A percentile compares a stretch with the other conserved stretches of the same genome.
phyloP scores from a whole-genome alignment of 1,140 invertebrate species.

The Ylistrum balloti region DNA sequence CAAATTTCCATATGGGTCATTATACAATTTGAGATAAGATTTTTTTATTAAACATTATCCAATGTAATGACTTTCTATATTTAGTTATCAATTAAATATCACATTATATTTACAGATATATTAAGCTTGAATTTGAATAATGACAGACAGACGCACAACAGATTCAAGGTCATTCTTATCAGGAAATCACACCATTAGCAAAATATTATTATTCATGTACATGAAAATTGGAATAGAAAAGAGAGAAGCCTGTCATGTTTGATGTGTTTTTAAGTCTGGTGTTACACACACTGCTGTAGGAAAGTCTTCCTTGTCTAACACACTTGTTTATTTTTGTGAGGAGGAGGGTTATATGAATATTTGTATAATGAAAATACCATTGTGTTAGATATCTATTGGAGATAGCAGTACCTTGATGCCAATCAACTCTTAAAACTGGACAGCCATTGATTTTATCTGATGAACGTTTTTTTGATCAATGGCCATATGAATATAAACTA shows the following conservation, averaged over 20 bases:
- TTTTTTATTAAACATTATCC: not conserved
- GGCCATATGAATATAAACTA: not conserved
- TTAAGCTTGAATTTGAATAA: not conserved
- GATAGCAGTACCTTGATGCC: not conserved
- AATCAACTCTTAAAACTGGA: not conserved
- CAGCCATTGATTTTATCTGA: not conserved
- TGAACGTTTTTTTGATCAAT: not conserved
- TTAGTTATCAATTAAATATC: not conserved
- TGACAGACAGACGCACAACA: not conserved
- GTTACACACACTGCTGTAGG: not conserved
- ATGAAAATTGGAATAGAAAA: not conserved
- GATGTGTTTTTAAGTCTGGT: not conserved
- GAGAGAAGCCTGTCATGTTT: not conserved
- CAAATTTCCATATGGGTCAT: no score
- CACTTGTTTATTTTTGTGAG: no score
- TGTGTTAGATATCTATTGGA: not conserved
- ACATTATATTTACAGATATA: not conserved
- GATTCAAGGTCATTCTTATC: not conserved
- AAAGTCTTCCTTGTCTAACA: not conserved
- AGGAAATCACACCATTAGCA: no score
- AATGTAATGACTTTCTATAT: not conserved
- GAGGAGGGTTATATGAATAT: no score
- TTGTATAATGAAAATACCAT: not conserved
- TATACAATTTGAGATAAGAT: no score
- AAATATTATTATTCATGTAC: not conserved